These are phyloP conservation scores for Pangasianodon gigas DNA, from an alignment of 2,113 vertebrate genomes.

Conservation along the genomic window DNA sequence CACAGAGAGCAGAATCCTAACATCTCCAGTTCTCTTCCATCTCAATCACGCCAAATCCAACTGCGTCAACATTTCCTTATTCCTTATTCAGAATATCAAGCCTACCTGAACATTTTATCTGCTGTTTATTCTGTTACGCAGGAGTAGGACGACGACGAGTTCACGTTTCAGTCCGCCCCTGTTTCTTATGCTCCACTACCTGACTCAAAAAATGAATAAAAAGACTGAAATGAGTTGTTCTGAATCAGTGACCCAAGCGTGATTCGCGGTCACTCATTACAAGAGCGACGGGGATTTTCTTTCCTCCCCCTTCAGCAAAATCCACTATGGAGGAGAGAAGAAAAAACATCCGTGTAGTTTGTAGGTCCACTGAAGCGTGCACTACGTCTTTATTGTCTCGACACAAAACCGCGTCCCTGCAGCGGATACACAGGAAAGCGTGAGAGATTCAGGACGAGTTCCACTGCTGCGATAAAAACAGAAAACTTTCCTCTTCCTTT, in stretches of 20 bases:
- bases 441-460: background rate
- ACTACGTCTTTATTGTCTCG: background rate
- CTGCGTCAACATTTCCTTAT: background rate
- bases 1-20: background rate
- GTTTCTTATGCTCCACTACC: background rate
- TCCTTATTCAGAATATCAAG: background rate
- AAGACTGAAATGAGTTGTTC: background rate
- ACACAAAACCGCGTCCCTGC: conserved; percentile 16
- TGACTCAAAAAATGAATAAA: background rate
- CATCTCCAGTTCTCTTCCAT: background rate
- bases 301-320: background rate
- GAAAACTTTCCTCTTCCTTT: background rate
- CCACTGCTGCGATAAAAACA: background rate
- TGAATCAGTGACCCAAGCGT: conserved; percentile 42
- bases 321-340: background rate
- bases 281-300: conserved; percentile 2
- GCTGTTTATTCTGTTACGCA: background rate
- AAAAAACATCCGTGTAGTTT: background rate
- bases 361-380: background rate
- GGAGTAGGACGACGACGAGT: too few species aligned
- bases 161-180: background rate
- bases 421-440: background rate
- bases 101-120: background rate
- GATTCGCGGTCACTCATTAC: conserved; percentile 39
- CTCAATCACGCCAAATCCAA: background rate